These are phyloP conservation scores for Mobula birostris DNA, from an alignment of 2,113 vertebrate genomes.

Conservation along the genomic window DNA sequence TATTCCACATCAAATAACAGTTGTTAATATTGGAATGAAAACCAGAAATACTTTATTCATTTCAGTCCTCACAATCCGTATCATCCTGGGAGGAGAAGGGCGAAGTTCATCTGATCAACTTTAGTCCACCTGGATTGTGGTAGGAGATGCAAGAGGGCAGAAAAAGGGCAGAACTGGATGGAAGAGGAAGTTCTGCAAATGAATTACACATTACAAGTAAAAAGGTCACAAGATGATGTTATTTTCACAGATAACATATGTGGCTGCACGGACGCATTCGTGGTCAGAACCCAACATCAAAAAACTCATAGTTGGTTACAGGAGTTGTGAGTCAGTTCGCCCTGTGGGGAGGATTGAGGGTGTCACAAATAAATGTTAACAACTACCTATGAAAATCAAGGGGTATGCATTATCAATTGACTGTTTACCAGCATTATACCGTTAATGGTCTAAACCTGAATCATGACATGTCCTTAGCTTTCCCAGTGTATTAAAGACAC, in stretches of 20 bases:
- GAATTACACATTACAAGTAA: neutral
- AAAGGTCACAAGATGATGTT: too few species aligned
- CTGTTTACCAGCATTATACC: neutral
- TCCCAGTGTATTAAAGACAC: neutral
- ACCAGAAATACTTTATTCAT: neutral
- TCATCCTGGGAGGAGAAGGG: neutral
- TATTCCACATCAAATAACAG: neutral
- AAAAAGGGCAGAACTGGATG: neutral
- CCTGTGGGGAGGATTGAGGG: neutral
- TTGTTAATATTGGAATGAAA: neutral
- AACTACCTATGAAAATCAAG: neutral
- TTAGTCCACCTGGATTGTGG: neutral
- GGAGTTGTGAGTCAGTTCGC: neutral
- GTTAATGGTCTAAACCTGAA: neutral
- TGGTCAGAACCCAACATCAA: neutral
- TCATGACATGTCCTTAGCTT: neutral
- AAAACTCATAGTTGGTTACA: neutral
- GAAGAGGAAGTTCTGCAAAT: neutral
- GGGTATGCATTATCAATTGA: neutral
- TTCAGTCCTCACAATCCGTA: neutral
- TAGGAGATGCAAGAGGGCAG: neutral
- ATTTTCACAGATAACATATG: neutral
- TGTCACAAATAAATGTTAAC: neutral
- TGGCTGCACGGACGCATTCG: neutral
- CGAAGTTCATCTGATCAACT: neutral